Evolutionary conservation across 2,113 vertebrate genomes (phyloP).

Genomic region (Orthonyx spaldingii): DNA sequence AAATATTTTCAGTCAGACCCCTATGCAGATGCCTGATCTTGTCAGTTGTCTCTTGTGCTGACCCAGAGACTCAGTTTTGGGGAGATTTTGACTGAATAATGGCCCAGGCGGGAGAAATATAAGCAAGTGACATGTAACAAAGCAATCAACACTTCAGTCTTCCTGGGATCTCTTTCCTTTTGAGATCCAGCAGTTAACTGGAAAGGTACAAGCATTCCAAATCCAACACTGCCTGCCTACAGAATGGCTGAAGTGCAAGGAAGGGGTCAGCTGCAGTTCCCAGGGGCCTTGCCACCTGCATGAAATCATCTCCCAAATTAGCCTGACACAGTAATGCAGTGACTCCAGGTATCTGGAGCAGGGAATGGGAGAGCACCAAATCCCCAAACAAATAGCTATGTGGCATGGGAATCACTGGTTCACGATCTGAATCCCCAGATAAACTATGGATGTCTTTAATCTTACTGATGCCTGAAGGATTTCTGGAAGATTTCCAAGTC

Average conservation of each 20-base stretch:
- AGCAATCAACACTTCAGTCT: neutral
- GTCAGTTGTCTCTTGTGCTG: neutral
- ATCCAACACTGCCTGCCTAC: neutral
- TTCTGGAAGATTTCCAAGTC: constrained; percentile 9
- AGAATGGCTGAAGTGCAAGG: neutral
- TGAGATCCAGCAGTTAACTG: neutral
- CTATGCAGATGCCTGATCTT: neutral
- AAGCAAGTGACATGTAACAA: neutral
- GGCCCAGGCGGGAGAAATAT: neutral
- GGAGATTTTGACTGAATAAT: neutral
- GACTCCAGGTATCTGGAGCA: neutral
- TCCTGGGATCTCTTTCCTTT: neutral
- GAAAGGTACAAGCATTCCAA: neutral
- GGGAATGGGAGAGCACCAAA: neutral
- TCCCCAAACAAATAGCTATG: neutral
- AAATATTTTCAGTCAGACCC: neutral
- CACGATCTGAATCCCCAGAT: neutral
- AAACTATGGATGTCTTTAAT: neutral
- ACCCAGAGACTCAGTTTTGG: neutral
- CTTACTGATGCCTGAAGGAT: neutral
- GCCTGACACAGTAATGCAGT: neutral
- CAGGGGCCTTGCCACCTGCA: neutral
- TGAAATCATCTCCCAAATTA: neutral
- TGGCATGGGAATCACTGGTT: neutral
- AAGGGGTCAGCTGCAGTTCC: neutral